Conservation (phyloP, 1,140 invertebrate genomes). For the Scaptomyza hsui region DNA sequence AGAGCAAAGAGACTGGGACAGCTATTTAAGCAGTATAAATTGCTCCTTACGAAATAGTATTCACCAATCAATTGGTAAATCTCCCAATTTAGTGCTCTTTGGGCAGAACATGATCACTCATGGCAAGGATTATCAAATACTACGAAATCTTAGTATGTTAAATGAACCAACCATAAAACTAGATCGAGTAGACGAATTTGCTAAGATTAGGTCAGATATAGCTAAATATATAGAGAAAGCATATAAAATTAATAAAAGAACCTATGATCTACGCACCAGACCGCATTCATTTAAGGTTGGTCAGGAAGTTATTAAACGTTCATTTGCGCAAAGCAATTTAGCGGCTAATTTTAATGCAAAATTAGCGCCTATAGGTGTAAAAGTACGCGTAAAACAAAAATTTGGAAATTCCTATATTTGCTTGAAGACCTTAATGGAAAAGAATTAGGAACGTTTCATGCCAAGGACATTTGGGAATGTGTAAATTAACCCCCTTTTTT, state of each 20-base stretch:
- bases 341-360: constrained; percentile 13
- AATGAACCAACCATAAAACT: background rate
- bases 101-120: constrained; percentile 23
- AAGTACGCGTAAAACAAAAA: constrained; percentile 1
- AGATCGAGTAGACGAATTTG: constrained; percentile 2
- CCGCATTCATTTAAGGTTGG: constrained; percentile 4
- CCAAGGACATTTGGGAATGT: constrained; percentile 2
- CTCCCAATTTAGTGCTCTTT: constrained; percentile 16
- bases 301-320: constrained; percentile 7
- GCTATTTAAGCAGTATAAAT: constrained; percentile 14
- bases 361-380: background rate
- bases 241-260: constrained; percentile 4
- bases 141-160: background rate
- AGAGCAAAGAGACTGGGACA: constrained; percentile 23
- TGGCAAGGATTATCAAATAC: constrained; percentile 2
- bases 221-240: background rate
- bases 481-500: background rate
- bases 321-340: constrained; percentile 2
- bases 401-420: background rate
- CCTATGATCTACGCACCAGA: constrained; percentile 1
- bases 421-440: constrained; percentile 1
- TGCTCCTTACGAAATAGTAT: constrained; percentile 7
- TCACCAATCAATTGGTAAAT: constrained; percentile 22
- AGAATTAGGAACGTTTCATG: constrained; percentile 6
- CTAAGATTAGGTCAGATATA: background rate